Evolutionary conservation across 1,140 invertebrate genomes (phyloP).

Genomic region (Cylas formicarius): DNA sequence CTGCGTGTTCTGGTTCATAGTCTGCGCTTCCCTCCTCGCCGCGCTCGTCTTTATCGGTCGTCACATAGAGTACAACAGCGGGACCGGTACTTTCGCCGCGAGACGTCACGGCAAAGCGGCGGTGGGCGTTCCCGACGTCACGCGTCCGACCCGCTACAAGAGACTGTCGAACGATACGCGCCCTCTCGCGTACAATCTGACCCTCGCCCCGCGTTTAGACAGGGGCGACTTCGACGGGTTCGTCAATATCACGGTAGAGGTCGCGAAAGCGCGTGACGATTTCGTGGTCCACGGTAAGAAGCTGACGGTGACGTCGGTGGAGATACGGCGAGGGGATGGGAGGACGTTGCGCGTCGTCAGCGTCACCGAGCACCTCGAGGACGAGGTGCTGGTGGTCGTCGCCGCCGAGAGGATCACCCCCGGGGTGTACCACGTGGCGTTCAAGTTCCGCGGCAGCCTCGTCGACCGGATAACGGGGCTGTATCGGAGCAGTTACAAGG

Average conservation of each 20-base stretch:
- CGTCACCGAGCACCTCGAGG: constrained; percentile 47
- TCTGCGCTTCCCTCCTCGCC: constrained; percentile 43
- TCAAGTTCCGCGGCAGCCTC: constrained; percentile 65
- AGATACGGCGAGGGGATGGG: constrained; percentile 30
- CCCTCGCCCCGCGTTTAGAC: constrained; percentile 63
- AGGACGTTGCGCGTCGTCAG: constrained; percentile 28
- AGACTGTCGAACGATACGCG: constrained; percentile 59
- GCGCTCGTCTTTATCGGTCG: constrained; percentile 46
- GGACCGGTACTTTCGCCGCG: neutral
- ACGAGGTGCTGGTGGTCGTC: constrained; percentile 62
- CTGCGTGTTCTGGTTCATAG: constrained; percentile 43
- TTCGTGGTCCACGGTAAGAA: constrained; percentile 65
- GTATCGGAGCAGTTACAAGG: constrained; percentile 68
- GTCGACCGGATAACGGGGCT: constrained; percentile 65
- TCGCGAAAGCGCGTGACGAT: constrained; percentile 48
- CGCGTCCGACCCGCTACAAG: constrained; percentile 8
- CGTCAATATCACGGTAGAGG: constrained; percentile 62
- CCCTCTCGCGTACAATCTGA: constrained; percentile 69
- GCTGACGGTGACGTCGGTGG: constrained; percentile 47
- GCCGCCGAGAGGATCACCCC: constrained; percentile 45
- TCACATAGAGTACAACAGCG: constrained; percentile 32
- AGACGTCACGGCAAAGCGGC: no score
- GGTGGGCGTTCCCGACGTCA: neutral
- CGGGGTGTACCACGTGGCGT: constrained; percentile 54
- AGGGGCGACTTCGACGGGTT: constrained; percentile 62